These are phyloP conservation scores for Drosophila pallidifrons DNA, from an alignment of 1,140 invertebrate species.

Conservation along the genomic window DNA sequence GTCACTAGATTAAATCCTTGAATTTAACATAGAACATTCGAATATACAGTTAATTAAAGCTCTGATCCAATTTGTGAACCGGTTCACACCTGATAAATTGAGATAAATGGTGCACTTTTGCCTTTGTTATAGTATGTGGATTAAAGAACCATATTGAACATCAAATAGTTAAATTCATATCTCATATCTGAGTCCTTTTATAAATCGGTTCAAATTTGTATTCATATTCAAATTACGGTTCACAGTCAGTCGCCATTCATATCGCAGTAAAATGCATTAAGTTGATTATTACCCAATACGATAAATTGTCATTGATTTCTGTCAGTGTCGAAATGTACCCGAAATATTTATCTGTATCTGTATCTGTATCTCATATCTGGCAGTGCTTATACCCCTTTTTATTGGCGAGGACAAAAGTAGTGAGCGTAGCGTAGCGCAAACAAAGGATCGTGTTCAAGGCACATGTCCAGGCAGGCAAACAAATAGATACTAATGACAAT, in stretches of 20 bases:
- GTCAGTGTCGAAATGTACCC: not conserved
- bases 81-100: not conserved
- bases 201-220: too few relatives aligned
- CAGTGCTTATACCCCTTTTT: conserved; percentile 16
- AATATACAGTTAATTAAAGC: too few relatives aligned
- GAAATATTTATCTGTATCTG: not conserved
- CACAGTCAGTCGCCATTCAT: not conserved
- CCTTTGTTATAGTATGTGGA: too few relatives aligned
- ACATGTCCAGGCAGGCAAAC: conserved; percentile 35
- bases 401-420: conserved; percentile 1
- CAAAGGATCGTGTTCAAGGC: conserved; percentile 73
- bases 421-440: conserved; percentile 51
- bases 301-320: conserved; percentile 1
- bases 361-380: not conserved
- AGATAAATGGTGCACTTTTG: too few relatives aligned
- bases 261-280: not conserved
- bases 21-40: too few relatives aligned
- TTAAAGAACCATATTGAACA: too few relatives aligned
- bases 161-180: too few relatives aligned
- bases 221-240: too few relatives aligned
- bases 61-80: not conserved
- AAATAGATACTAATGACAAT: conserved; percentile 50
- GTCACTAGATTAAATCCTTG: too few relatives aligned
- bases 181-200: too few relatives aligned
- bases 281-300: not conserved